These are phyloP conservation scores for Cetoscarus ocellatus DNA, from an alignment of 2,797 vertebrate species.

Conservation along the genomic window DNA sequence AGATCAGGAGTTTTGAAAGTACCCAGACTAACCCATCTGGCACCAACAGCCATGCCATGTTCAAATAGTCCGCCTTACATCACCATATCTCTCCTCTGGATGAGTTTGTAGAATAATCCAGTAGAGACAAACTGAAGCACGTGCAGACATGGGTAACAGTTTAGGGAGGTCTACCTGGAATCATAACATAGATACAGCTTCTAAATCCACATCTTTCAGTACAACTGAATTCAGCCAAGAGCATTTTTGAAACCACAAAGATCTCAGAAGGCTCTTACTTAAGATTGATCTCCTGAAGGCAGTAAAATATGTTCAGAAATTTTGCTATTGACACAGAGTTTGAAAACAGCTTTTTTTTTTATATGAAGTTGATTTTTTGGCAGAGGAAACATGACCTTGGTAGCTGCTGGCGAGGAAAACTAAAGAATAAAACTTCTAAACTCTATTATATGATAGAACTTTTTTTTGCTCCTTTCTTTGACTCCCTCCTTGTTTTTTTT, in stretches of 20 bases:
- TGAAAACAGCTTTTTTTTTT: slow-evolving; percentile 21
- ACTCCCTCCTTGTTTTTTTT: slow-evolving; percentile 61
- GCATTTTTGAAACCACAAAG: slow-evolving; percentile 66
- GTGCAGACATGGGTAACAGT: slow-evolving; percentile 61
- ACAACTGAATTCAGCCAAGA: slow-evolving; percentile 68
- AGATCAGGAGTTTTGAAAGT: too few relatives aligned
- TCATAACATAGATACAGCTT: slow-evolving; percentile 36
- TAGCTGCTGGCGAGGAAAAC: slow-evolving; percentile 62
- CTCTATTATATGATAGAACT: slow-evolving; percentile 78
- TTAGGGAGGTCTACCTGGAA: slow-evolving; percentile 74
- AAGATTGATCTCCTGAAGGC: slow-evolving; percentile 71
- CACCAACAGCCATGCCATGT: too few relatives aligned
- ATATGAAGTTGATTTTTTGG: slow-evolving; percentile 54
- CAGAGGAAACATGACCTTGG: slow-evolving; percentile 80
- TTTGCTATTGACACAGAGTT: slow-evolving; percentile 60
- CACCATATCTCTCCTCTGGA: slow-evolving; percentile 10
- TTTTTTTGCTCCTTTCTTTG: slow-evolving; percentile 66
- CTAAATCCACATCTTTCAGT: slow-evolving; percentile 49
- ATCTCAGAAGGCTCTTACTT: slow-evolving; percentile 65
- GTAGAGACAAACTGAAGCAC: slow-evolving; percentile 63
- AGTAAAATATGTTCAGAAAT: slow-evolving; percentile 59
- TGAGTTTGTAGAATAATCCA: slow-evolving; percentile 59
- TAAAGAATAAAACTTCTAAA: slow-evolving; percentile 80
- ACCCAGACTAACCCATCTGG: too few relatives aligned
- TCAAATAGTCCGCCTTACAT: too few relatives aligned